These are phyloP conservation scores for Sardinella longiceps DNA, from an alignment of 2,797 vertebrate species.

Conservation along the genomic window DNA sequence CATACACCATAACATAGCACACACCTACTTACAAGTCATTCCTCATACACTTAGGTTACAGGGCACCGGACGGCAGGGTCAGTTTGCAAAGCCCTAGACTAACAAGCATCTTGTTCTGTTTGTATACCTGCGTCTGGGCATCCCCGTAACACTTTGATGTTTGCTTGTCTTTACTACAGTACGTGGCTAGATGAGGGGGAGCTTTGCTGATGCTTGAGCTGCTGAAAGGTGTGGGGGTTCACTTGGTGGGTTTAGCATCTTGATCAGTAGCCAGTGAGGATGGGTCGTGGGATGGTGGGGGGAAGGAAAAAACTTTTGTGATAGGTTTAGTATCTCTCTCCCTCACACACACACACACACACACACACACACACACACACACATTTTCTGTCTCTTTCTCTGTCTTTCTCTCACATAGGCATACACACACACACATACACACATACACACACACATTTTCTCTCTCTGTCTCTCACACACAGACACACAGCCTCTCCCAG, in stretches of 20 bases:
- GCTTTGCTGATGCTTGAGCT: not conserved
- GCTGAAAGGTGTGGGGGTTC: not conserved
- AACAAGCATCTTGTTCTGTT: too few relatives aligned
- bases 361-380: conserved; percentile 39
- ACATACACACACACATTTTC: conserved; percentile 27
- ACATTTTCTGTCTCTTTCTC: too few relatives aligned
- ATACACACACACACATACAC: conserved; percentile 35
- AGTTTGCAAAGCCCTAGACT: too few relatives aligned
- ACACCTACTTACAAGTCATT: too few relatives aligned
- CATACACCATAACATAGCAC: too few relatives aligned
- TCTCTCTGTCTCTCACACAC: conserved; percentile 29
- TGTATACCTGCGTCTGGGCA: too few relatives aligned
- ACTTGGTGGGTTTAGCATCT: not conserved
- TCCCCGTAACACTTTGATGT: too few relatives aligned
- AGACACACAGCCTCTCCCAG: conserved; percentile 37
- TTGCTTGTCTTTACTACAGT: not conserved
- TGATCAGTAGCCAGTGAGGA: not conserved
- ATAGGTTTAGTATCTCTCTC: not conserved
- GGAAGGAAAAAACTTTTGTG: not conserved
- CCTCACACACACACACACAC: conserved; percentile 33
- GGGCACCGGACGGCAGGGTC: too few relatives aligned
- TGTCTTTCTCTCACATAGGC: conserved; percentile 21
- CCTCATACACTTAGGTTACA: too few relatives aligned
- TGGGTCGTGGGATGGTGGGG: too few relatives aligned
- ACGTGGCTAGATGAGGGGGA: not conserved